Conservation (phyloP, 1,140 invertebrate species). For the Drosophila gunungcola region DNA sequence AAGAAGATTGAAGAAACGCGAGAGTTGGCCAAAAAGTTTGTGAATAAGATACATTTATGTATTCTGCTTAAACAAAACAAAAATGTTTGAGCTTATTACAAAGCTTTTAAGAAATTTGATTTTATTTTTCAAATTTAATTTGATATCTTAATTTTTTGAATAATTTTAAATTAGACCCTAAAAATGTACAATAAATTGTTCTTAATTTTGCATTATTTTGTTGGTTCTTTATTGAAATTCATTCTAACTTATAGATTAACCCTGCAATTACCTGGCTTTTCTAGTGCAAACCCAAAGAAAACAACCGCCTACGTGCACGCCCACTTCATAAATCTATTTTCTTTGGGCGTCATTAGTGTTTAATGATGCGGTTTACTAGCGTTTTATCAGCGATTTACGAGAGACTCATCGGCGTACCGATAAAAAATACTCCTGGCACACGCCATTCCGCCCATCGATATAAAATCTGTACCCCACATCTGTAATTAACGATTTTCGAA, state of each 20-base stretch:
- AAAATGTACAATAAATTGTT: not conserved
- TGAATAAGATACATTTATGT: too few relatives aligned
- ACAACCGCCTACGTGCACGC: conserved; percentile 5
- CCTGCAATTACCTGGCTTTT: conserved; percentile 21
- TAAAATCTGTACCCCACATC: conserved; percentile 1
- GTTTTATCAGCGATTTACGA: conserved; percentile 59
- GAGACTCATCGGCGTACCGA: conserved; percentile 15
- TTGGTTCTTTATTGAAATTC: conserved; percentile 2
- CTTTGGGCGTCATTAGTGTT: conserved; percentile 55
- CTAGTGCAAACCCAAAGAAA: conserved; percentile 10
- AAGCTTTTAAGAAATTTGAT: too few relatives aligned
- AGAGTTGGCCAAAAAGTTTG: conserved; percentile 19
- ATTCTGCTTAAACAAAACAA: too few relatives aligned
- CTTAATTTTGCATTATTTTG: too few relatives aligned
- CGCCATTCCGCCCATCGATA: conserved; percentile 13
- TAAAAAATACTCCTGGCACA: conserved; percentile 13
- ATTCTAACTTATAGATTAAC: not conserved
- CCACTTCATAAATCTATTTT: conserved; percentile 10
- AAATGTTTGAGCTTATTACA: too few relatives aligned
- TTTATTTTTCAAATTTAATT: too few relatives aligned
- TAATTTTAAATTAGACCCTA: too few relatives aligned
- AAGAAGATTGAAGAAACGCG: not conserved
- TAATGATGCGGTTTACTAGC: conserved; percentile 63
- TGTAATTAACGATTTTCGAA: conserved; percentile 25
- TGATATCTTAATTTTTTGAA: too few relatives aligned